phyloP scores from a whole-genome alignment of 2,888 invertebrate species.

The Dendrolimus houi region DNA sequence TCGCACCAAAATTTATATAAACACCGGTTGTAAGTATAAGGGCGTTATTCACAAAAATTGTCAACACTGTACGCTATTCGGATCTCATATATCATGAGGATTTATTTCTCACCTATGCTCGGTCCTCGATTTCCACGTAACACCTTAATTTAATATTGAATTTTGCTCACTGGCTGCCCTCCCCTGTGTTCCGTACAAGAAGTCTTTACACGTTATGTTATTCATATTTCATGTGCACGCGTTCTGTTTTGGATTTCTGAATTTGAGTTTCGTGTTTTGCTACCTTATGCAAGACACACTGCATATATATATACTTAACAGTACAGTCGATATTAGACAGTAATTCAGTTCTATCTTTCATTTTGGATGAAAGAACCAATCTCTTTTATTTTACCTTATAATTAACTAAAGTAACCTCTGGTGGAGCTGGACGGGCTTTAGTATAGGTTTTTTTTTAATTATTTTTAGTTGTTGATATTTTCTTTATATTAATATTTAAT shows the following conservation, averaged over 20 bases:
- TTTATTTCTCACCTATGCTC: constrained; percentile 65
- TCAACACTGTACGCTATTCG: constrained; percentile 51
- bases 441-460: too few relatives aligned
- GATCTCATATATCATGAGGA: constrained; percentile 64
- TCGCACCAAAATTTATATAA: constrained; percentile 20
- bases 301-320: too few relatives aligned
- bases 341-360: too few relatives aligned
- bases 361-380: too few relatives aligned
- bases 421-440: too few relatives aligned
- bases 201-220: constrained; percentile 64
- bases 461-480: too few relatives aligned
- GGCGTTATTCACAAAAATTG: constrained; percentile 63
- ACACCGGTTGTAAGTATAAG: constrained; percentile 37
- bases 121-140: constrained; percentile 68
- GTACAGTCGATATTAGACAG: too few relatives aligned
- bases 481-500: too few relatives aligned
- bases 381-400: too few relatives aligned
- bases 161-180: constrained; percentile 47
- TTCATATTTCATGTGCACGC: constrained; percentile 57
- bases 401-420: too few relatives aligned
- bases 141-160: constrained; percentile 76
- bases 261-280: not conserved
- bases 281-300: too few relatives aligned
- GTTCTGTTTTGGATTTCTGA: constrained; percentile 28
- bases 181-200: constrained; percentile 50